Conservation (phyloP, 1,140 invertebrate species). For the Eulimnadia texana region DNA sequence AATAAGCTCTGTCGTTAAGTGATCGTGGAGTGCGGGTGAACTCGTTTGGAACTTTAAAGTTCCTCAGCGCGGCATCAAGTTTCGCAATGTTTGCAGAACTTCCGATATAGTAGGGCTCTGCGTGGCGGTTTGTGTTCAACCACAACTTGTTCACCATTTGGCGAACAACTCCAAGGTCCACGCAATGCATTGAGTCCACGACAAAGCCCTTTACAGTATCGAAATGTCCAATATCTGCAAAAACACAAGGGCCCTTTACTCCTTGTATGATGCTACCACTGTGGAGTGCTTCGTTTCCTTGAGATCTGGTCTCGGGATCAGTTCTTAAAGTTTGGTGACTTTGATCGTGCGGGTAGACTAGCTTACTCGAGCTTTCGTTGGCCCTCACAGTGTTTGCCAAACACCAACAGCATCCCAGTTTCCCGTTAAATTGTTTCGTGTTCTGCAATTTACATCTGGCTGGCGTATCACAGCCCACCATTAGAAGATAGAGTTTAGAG, state of each 20-base stretch:
- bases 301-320: neutral
- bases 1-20: neutral
- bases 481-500: too few species aligned
- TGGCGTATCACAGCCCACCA: neutral
- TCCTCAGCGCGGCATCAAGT: neutral
- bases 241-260: neutral
- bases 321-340: neutral
- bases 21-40: neutral
- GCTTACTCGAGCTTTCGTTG: neutral
- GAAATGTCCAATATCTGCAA: neutral
- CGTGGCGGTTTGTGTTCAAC: neutral
- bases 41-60: neutral
- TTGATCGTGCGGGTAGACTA: neutral
- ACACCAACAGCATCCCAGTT: neutral
- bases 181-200: neutral
- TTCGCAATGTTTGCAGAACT: neutral
- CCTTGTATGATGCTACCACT: neutral
- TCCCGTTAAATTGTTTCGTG: neutral
- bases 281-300: neutral
- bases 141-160: slow-evolving; percentile 1
- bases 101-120: slow-evolving; percentile 4
- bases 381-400: neutral
- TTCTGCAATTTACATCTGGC: neutral
- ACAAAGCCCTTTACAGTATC: slow-evolving; percentile 2
- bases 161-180: slow-evolving; percentile 6